Evolutionary conservation across 2,888 invertebrate species (phyloP), one percentile per base, ranked within the genome.

Genomic region (Priapulus caudatus): DNA sequence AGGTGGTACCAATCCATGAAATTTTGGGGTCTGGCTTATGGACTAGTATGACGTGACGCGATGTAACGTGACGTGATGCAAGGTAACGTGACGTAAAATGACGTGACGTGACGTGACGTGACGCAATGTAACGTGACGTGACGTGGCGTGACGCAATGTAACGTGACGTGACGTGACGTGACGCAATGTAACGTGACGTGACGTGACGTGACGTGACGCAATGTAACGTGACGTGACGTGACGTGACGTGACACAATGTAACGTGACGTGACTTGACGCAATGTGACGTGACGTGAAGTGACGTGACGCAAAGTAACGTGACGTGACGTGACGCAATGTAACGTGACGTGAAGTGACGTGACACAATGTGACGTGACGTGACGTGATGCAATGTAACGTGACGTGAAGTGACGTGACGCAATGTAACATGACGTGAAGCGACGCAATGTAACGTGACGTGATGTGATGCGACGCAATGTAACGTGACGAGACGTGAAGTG

Each of bases 61-160:
- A 33, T n/a, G n/a, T n/a, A 33, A 33, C 33, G n/a, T 33, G 33
- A 33, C 33, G n/a, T 33, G 33, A 33, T n/a, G n/a, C n/a, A 33
- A 33, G 10, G n/a, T 33, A 33, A 33, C 10, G n/a, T 33, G n/a
- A n/a, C 33, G n/a, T 33, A 33, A n/a, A 10, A 33, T 33, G 33
- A 33, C 33, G n/a, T 33, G 33, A 33, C 33, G 33, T 33, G 33
- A 33, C n/a, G n/a, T 33, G 33, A 33, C n/a, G n/a, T 33, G n/a
- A 33, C 33, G n/a, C n/a, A 33, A 33, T n/a, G n/a, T 33, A 33
- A n/a, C 33, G n/a, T 33, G n/a, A 33, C n/a, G 33, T 33, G n/a
- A 33, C 33, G n/a, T n/a, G n/a, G n/a, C 33, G n/a, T 33, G n/a
- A 33, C 33, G n/a, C n/a, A n/a, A 33, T n/a, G n/a, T 33, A 33